Percentiles rank a stretch among this genome's conserved stretches.
Evolutionary conservation across 2,888 invertebrate genomes (phyloP).

Genomic region (Dasysyrphus tricinctus): DNA sequence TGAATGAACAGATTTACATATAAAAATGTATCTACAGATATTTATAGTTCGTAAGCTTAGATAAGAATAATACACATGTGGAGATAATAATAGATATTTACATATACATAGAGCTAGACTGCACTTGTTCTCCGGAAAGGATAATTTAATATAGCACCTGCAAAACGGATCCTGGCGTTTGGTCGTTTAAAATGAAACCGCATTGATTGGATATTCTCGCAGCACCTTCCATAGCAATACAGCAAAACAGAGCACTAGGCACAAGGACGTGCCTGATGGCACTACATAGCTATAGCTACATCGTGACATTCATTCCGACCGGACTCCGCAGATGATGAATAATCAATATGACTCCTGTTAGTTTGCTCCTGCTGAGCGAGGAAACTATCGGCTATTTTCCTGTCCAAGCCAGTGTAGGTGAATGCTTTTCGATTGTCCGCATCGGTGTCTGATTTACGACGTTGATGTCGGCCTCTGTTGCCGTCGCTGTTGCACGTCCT

Average conservation of each 20-base stretch:
- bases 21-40: constrained; percentile 39
- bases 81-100: constrained; percentile 52
- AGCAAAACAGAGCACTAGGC: background rate
- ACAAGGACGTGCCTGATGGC: constrained; percentile 10
- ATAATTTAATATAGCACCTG: constrained; percentile 72
- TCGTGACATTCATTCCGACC: constrained; percentile 79
- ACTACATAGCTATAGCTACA: constrained; percentile 81
- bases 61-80: constrained; percentile 69
- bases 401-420: constrained; percentile 82
- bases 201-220: constrained; percentile 47
- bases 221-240: constrained; percentile 2
- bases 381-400: constrained; percentile 82
- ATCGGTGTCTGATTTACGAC: constrained; percentile 82
- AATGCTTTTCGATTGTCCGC: constrained; percentile 80
- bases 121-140: constrained; percentile 40
- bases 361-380: constrained; percentile 82
- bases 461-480: constrained; percentile 80
- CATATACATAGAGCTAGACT: constrained; percentile 43
- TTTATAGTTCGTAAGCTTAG: constrained; percentile 50
- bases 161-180: constrained; percentile 60
- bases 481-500: constrained; percentile 76
- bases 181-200: constrained; percentile 61
- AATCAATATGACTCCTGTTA: constrained; percentile 80
- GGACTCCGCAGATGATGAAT: constrained; percentile 79
- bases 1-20: constrained; percentile 34